Percentiles rank a stretch among this genome's conserved stretches.
Evolutionary conservation across 2,888 invertebrate genomes (phyloP).

Genomic region (Neelides folsomi): DNA sequence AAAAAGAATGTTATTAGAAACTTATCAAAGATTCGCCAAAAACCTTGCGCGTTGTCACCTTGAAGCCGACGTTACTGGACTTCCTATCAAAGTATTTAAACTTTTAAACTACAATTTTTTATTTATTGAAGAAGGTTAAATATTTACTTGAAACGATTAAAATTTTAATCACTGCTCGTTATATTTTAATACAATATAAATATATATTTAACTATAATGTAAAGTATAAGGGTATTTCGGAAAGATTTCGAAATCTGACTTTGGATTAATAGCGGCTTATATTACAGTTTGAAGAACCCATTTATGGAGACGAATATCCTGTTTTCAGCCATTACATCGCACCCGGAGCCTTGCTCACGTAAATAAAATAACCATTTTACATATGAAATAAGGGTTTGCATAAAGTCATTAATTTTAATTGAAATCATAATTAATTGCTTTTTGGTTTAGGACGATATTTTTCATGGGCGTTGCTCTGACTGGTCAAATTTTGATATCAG

Average conservation of each 20-base stretch:
- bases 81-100: slow-evolving; percentile 11
- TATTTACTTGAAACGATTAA: too few species aligned
- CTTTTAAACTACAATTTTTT: too few species aligned
- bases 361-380: background rate
- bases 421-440: too few species aligned
- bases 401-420: too few species aligned
- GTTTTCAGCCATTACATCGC: slow-evolving; percentile 64
- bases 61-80: slow-evolving; percentile 62
- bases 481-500: slow-evolving; percentile 75
- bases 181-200: too few species aligned
- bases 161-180: too few species aligned
- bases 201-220: too few species aligned
- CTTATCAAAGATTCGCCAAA: slow-evolving; percentile 72
- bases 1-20: slow-evolving; percentile 68
- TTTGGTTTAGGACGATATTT: slow-evolving; percentile 66
- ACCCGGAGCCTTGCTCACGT: slow-evolving; percentile 62
- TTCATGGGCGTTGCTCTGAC: slow-evolving; percentile 88
- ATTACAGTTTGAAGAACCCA: background rate
- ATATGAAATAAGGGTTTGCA: too few species aligned
- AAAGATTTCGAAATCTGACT: too few species aligned
- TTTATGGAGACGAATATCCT: slow-evolving; percentile 1
- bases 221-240: too few species aligned
- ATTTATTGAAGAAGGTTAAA: too few species aligned
- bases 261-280: too few species aligned
- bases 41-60: slow-evolving; percentile 55